Percentiles rank a stretch among this genome's conserved stretches.
Evolutionary conservation across 2,888 invertebrate species (phyloP).

Genomic region (Helleia helle): DNA sequence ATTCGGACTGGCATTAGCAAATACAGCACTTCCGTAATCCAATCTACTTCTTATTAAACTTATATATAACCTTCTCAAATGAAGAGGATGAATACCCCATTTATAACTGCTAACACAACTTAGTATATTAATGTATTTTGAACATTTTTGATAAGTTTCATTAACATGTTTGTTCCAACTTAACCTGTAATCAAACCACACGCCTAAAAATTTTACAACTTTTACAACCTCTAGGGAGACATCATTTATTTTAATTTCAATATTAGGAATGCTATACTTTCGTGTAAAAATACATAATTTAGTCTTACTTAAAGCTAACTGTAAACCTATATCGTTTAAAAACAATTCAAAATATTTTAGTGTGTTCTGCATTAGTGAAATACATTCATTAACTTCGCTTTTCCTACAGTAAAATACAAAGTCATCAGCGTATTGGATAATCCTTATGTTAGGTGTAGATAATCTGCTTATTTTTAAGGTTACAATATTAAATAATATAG

Average conservation of each 20-base stretch:
- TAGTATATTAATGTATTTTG: not conserved
- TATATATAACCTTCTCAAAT: not conserved
- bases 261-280: not conserved
- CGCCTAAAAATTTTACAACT: constrained; percentile 2
- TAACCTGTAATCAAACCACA: not conserved
- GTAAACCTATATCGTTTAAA: not conserved
- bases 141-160: constrained; percentile 1
- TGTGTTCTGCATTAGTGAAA: not conserved
- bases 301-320: constrained; percentile 1
- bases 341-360: not conserved
- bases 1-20: not conserved
- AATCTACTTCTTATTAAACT: not conserved
- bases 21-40: not conserved
- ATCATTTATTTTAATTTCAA: not conserved
- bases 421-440: not conserved
- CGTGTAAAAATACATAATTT: not conserved
- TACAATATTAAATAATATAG: too few relatives aligned
- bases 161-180: not conserved
- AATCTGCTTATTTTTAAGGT: not conserved
- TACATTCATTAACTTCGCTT: not conserved
- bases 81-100: too few relatives aligned
- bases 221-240: not conserved
- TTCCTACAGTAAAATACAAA: not conserved
- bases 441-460: not conserved
- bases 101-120: constrained; percentile 1